phyloP scores from a whole-genome alignment of 2,797 vertebrate genomes.

The Neopelma chrysocephalum region DNA sequence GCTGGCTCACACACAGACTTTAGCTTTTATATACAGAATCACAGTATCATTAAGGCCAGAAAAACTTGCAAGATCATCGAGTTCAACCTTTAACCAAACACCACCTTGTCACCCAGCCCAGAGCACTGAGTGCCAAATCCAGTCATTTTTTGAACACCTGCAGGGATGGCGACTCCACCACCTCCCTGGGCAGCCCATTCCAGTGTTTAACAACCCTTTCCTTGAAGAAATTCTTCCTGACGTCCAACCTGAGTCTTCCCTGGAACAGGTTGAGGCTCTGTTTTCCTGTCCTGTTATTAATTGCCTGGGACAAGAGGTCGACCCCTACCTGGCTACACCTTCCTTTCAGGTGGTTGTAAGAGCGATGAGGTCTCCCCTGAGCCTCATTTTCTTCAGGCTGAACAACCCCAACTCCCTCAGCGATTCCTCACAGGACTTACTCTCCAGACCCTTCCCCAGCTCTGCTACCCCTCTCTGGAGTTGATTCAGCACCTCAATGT shows the following conservation, averaged over 20 bases:
- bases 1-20: not conserved
- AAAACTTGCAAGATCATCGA: not conserved
- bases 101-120: not conserved
- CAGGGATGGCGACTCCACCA: not conserved
- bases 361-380: not conserved
- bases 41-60: not conserved
- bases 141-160: not conserved
- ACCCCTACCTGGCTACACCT: fast-evolving
- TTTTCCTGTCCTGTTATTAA: not conserved
- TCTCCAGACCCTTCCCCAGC: not conserved
- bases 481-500: not conserved
- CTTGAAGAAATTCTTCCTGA: not conserved
- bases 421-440: not conserved
- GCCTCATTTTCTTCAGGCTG: not conserved
- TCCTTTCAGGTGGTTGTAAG: not conserved
- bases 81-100: not conserved
- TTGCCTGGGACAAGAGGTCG: not conserved
- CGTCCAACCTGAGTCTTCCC: not conserved
- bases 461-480: fast-evolving
- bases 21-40: not conserved
- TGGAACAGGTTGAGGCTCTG: too few relatives aligned
- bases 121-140: not conserved
- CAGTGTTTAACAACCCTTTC: not conserved
- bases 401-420: not conserved
- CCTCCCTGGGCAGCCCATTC: not conserved